These are phyloP conservation scores for Alloscopus bannaensis DNA, from an alignment of 2,888 invertebrate species.

Conservation along the genomic window DNA sequence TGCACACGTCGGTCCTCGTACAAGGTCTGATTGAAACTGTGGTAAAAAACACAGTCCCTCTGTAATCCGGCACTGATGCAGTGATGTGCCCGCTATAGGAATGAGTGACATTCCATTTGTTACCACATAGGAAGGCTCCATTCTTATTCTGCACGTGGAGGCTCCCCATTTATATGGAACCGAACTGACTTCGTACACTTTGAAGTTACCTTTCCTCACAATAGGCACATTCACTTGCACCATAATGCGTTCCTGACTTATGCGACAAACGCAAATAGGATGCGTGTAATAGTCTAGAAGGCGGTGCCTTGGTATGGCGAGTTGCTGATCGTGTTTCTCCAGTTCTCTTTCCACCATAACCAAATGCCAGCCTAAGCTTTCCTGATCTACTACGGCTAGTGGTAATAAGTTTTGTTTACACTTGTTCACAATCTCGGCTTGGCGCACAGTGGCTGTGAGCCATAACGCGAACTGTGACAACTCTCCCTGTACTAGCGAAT, in stretches of 20 bases:
- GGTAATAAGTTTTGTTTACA: constrained; percentile 29
- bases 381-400: neutral
- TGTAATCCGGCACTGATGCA: constrained; percentile 30
- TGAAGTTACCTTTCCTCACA: neutral
- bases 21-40: constrained; percentile 10
- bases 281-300: constrained; percentile 14
- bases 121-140: constrained; percentile 25
- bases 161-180: constrained; percentile 37
- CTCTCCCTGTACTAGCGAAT: neutral
- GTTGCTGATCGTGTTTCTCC: neutral
- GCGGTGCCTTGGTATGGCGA: neutral
- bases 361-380: constrained; percentile 13
- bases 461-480: neutral
- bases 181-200: constrained; percentile 4
- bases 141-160: constrained; percentile 19
- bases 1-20: constrained; percentile 21
- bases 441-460: neutral
- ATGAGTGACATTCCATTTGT: neutral
- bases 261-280: constrained; percentile 18
- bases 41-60: constrained; percentile 39
- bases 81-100: constrained; percentile 28
- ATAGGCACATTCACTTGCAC: constrained; percentile 30
- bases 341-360: neutral
- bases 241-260: neutral
- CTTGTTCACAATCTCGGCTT: neutral